Base-by-base conservation (phyloP, 2,113 vertebrate genomes). In the Melanocharis versteri region DNA sequence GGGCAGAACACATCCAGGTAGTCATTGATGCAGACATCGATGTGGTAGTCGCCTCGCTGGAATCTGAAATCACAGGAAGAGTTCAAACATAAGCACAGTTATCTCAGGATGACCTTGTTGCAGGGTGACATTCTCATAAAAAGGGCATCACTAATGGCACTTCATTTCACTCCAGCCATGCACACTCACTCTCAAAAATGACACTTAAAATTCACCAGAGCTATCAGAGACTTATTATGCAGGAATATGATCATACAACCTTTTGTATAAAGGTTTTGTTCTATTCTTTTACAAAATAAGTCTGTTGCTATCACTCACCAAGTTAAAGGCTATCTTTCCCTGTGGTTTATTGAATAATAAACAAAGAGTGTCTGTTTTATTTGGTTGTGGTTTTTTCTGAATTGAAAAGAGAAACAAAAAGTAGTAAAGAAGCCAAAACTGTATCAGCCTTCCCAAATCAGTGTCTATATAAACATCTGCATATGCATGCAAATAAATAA, bases 1-100 rank as follows among this genome's bases (percentile, higher is more conserved):
- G 99, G 99, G 96, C 99, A 99, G 98, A 99, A 99, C 58, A 99
- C 99, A 76, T 99, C 99, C 97, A 99, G 98, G 97, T 99, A 99
- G 97, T 99, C 99, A 51, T 99, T 99, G 96, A 99, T 99, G 93
- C 99, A 99, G 82, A 99, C 99, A 21, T 99, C 99, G 0, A 99
- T 99, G 98, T 99, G 99, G 97, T 99, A 99, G 97, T 99, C 99
- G 1, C 99, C 99, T 82, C 98, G 97, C 64, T 99, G 98, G 97
- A 99, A 99, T 98, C 99, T 99, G 97, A 72, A 95, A 86, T 66
- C 64, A 96, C 64, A 96, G 23, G 20, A 87, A 53, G 45, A 91
- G 31, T 82, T 83, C 39, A 96, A 77, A 94, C 0, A 0, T 86
- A 66, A 93, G 66, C 50, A 85, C 20, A 61, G 40, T 69, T 83